A percentile compares a stretch with the other conserved stretches of the same genome.
Conservation (phyloP, 1,140 invertebrate genomes). For the Formica exsecta region DNA sequence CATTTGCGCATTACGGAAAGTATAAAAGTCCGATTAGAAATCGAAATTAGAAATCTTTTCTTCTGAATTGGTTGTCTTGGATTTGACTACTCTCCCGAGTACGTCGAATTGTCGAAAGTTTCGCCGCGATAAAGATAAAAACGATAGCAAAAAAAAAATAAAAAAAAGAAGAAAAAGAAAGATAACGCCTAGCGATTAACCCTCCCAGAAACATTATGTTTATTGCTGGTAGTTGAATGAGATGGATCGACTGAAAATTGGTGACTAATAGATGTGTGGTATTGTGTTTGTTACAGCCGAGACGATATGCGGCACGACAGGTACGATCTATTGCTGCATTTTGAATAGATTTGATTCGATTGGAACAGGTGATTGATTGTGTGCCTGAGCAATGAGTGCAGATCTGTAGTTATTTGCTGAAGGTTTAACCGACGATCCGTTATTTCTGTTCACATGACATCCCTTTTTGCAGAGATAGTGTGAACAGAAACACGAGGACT, state of each 20-base stretch:
- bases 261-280: slow-evolving; percentile 83
- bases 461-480: slow-evolving; percentile 87
- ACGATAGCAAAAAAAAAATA: slow-evolving; percentile 51
- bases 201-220: slow-evolving; percentile 75
- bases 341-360: slow-evolving; percentile 86
- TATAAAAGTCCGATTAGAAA: slow-evolving; percentile 51
- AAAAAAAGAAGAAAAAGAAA: not conserved
- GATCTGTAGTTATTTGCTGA: slow-evolving; percentile 84
- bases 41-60: slow-evolving; percentile 39
- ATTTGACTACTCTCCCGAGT: slow-evolving; percentile 78
- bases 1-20: slow-evolving; percentile 50
- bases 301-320: slow-evolving; percentile 87
- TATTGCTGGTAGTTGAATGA: slow-evolving; percentile 77
- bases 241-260: slow-evolving; percentile 70
- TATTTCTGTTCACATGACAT: slow-evolving; percentile 87
- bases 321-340: slow-evolving; percentile 86
- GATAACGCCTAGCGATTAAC: slow-evolving; percentile 70
- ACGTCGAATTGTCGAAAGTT: slow-evolving; percentile 67
- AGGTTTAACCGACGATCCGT: slow-evolving; percentile 81
- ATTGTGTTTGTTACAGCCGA: slow-evolving; percentile 86
- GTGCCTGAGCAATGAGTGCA: slow-evolving; percentile 87
- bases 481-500: slow-evolving; percentile 87
- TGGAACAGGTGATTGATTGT: slow-evolving; percentile 86
- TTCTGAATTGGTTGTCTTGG: slow-evolving; percentile 78
- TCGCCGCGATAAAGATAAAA: slow-evolving; percentile 33